Evolutionary conservation across 2,888 invertebrate species (phyloP).

Genomic region (Dryobota labecula): DNA sequence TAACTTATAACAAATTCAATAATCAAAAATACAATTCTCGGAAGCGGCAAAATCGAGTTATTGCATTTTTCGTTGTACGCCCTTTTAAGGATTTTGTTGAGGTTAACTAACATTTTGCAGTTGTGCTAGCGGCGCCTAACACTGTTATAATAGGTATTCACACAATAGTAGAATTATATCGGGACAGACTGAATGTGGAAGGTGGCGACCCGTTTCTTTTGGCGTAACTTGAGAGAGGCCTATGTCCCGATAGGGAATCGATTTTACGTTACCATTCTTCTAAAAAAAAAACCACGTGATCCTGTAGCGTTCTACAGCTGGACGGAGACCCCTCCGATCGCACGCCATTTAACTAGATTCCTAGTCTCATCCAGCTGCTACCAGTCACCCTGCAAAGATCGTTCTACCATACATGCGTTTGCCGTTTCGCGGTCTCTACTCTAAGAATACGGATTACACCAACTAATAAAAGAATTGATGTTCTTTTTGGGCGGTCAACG

Average conservation of each 20-base stretch:
- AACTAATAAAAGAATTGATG: too few relatives aligned
- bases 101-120: neutral
- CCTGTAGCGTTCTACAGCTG: neutral
- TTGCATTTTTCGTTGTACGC: too few relatives aligned
- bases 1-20: too few relatives aligned
- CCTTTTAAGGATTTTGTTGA: neutral
- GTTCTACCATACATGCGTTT: neutral
- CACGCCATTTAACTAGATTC: too few relatives aligned
- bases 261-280: neutral
- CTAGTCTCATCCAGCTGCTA: too few relatives aligned
- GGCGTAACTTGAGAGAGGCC: neutral
- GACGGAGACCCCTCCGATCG: too few relatives aligned
- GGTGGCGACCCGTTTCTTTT: neutral
- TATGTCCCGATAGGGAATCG: neutral
- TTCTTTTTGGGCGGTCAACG: too few relatives aligned
- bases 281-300: neutral
- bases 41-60: too few relatives aligned
- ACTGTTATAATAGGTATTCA: neutral
- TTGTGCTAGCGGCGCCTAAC: too few relatives aligned
- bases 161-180: neutral
- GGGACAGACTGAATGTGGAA: neutral
- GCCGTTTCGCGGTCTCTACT: neutral
- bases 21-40: too few relatives aligned
- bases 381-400: neutral
- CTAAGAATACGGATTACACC: too few relatives aligned